Conservation (phyloP, 2,888 invertebrate genomes). For the Dolomedes plantarius region DNA sequence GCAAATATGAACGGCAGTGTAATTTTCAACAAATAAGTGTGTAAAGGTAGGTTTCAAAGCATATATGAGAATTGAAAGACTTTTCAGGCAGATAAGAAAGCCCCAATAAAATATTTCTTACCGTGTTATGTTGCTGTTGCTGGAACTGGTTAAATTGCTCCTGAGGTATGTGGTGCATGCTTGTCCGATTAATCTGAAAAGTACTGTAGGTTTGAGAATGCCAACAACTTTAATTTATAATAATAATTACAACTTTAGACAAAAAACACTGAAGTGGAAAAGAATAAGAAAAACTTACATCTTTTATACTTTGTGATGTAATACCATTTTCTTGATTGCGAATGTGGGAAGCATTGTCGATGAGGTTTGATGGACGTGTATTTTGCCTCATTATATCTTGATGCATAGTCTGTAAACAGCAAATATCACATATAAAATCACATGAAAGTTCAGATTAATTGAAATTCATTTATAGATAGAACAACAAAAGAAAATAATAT, state of each 20-base stretch:
- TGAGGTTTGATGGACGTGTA: conserved; percentile 36
- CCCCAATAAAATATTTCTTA: too few relatives aligned
- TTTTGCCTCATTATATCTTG: conserved; percentile 47
- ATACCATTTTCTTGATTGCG: conserved; percentile 38
- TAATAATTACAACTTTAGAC: too few relatives aligned
- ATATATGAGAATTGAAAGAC: too few relatives aligned
- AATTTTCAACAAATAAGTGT: too few relatives aligned
- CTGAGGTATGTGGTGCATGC: conserved; percentile 32
- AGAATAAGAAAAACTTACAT: conserved; percentile 20
- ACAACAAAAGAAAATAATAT: not conserved
- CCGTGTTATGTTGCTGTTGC: conserved; percentile 38
- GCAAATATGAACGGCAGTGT: too few relatives aligned
- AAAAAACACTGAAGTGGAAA: too few relatives aligned
- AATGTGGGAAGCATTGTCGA: conserved; percentile 46
- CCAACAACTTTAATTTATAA: too few relatives aligned
- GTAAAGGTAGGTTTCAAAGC: too few relatives aligned
- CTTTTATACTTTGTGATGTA: conserved; percentile 29
- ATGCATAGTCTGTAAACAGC: conserved; percentile 37
- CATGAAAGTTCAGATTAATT: not conserved
- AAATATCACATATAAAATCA: too few relatives aligned
- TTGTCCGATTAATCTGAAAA: conserved; percentile 36
- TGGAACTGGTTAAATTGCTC: conserved; percentile 67
- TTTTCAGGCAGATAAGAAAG: too few relatives aligned
- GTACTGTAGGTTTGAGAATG: too few relatives aligned
- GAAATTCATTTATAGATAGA: conserved; percentile 8